A percentile compares a stretch with the other conserved stretches of the same genome.
phyloP scores from a whole-genome alignment of 2,797 vertebrate genomes.

The Propithecus perrieri region DNA sequence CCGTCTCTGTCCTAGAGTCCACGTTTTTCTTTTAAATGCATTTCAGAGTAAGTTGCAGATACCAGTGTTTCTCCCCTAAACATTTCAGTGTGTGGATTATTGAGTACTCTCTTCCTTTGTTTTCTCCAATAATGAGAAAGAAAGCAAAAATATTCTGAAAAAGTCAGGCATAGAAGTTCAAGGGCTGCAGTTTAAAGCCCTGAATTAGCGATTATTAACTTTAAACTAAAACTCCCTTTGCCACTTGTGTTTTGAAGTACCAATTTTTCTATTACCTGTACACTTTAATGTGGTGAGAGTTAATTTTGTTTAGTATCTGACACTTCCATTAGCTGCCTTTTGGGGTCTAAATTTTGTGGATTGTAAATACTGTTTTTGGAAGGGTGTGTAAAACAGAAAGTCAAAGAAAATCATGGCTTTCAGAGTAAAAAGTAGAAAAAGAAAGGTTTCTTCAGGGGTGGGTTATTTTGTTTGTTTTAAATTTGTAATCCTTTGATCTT shows the following conservation, averaged over 20 bases:
- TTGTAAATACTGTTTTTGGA: constrained; percentile 42
- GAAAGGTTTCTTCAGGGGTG: not conserved
- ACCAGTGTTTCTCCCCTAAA: not conserved
- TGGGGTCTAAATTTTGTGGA: constrained; percentile 28
- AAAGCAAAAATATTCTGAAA: constrained; percentile 6
- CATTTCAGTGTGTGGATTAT: not conserved
- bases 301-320: constrained; percentile 55
- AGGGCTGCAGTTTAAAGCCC: constrained; percentile 22
- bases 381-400: constrained; percentile 53
- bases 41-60: not conserved
- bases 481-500: constrained; percentile 63
- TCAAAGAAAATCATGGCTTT: constrained; percentile 50
- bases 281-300: constrained; percentile 54
- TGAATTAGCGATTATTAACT: constrained; percentile 58
- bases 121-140: not conserved
- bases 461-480: constrained; percentile 54
- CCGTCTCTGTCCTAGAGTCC: not conserved
- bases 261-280: constrained; percentile 58
- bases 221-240: constrained; percentile 50
- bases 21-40: not conserved
- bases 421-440: constrained; percentile 19
- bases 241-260: constrained; percentile 29
- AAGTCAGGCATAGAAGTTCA: not conserved
- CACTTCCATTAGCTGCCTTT: constrained; percentile 61
- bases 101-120: not conserved